Conservation (phyloP, 2,113 vertebrate genomes). For the Rhipidura dahli region DNA sequence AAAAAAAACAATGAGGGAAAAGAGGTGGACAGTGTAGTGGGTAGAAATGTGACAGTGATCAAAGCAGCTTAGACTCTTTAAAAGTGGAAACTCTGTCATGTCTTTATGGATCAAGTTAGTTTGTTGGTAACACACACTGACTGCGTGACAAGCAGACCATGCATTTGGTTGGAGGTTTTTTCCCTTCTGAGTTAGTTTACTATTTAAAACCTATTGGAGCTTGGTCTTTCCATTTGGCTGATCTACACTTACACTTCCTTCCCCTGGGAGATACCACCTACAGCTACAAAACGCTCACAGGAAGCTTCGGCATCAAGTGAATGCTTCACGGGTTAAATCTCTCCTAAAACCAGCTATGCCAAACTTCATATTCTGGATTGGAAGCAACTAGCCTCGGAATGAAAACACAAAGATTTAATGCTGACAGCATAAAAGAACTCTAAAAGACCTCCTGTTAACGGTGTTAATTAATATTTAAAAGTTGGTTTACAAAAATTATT, state of each 20-base stretch:
- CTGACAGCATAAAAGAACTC: constrained; percentile 34
- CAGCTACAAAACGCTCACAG: neutral
- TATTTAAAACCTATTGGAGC: constrained; percentile 35
- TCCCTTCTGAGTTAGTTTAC: constrained; percentile 5
- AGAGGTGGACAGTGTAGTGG: neutral
- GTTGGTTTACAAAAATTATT: constrained; percentile 30
- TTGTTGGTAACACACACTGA: neutral
- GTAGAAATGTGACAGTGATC: neutral
- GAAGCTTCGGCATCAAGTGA: neutral
- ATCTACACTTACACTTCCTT: neutral
- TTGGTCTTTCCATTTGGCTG: constrained; percentile 14
- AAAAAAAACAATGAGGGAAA: neutral
- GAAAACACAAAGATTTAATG: constrained; percentile 51
- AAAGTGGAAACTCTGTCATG: neutral
- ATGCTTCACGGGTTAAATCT: constrained; percentile 22
- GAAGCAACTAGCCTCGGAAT: constrained; percentile 44
- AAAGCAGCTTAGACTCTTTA: neutral
- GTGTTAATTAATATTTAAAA: constrained; percentile 47
- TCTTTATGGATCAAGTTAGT: neutral
- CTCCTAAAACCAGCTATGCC: constrained; percentile 36
- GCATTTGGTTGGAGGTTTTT: neutral
- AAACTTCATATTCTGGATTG: constrained; percentile 60
- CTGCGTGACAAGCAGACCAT: neutral
- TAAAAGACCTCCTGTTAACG: neutral
- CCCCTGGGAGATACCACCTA: neutral